phyloP scores from a whole-genome alignment of 2,888 invertebrate genomes.

The Euplexia lucipara region DNA sequence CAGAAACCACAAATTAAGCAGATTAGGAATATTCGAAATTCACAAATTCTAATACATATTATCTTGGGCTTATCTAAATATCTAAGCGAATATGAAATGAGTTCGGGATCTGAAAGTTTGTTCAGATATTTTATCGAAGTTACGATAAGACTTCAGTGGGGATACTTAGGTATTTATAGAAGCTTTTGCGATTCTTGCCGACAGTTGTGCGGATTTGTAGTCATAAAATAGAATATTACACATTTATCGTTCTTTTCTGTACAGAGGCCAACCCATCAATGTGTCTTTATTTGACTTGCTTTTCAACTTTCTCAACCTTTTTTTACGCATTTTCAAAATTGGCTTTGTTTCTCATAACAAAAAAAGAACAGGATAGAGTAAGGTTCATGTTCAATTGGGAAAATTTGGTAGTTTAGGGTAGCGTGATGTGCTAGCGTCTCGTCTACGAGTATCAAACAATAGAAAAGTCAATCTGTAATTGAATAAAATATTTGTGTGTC shows the following conservation, averaged over 20 bases:
- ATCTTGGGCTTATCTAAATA: constrained; percentile 47
- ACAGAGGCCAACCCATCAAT: too few relatives aligned
- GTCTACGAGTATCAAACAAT: too few relatives aligned
- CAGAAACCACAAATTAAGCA: constrained; percentile 27
- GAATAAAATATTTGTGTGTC: not conserved
- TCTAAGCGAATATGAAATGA: constrained; percentile 51
- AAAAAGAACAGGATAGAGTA: too few relatives aligned
- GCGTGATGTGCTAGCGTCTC: too few relatives aligned
- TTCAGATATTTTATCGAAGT: constrained; percentile 33
- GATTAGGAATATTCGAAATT: constrained; percentile 34
- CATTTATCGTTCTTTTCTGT: not conserved
- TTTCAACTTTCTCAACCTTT: too few relatives aligned
- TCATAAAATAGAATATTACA: not conserved
- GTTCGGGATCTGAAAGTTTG: constrained; percentile 29
- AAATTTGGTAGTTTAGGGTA: too few relatives aligned
- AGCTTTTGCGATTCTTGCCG: constrained; percentile 12
- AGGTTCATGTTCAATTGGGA: too few relatives aligned
- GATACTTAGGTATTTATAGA: not conserved
- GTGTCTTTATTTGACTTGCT: too few relatives aligned
- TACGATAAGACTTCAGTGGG: constrained; percentile 3
- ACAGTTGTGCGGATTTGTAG: not conserved
- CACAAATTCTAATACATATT: constrained; percentile 32
- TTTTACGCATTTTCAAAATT: too few relatives aligned
- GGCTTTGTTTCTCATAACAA: too few relatives aligned
- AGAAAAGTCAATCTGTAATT: not conserved